phyloP scores from a whole-genome alignment of 1,140 invertebrate species.

The honey bee (Apis mellifera) region Amel_HAv3.1 CM009932.2:14726501-14727000 shows the following conservation, averaged over 20 bases:
- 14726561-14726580: background rate
- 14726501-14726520: background rate
- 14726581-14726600: background rate
- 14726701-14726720: slow-evolving; percentile 74
- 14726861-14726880: slow-evolving; percentile 36
- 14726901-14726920: background rate
- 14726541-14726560: background rate
- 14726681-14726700: slow-evolving; percentile 55
- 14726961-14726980: background rate
- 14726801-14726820: slow-evolving; percentile 27
- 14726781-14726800: slow-evolving; percentile 60
- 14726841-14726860: slow-evolving; percentile 30
- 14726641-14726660: slow-evolving; percentile 23
- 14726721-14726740: slow-evolving; percentile 71
- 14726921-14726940: slow-evolving; percentile 9
- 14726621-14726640: background rate
- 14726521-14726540: too few species aligned
- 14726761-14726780: slow-evolving; percentile 53
- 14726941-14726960: slow-evolving; percentile 4
- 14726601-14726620: background rate
- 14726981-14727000: background rate
- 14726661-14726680: slow-evolving; percentile 39
- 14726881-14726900: slow-evolving; percentile 28
- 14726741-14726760: slow-evolving; percentile 62
- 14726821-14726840: slow-evolving; percentile 47